A percentile compares a stretch with the other conserved stretches of the same genome.
Conservation (phyloP, 2,113 vertebrate genomes). For the Peromyscus leucopus region DNA sequence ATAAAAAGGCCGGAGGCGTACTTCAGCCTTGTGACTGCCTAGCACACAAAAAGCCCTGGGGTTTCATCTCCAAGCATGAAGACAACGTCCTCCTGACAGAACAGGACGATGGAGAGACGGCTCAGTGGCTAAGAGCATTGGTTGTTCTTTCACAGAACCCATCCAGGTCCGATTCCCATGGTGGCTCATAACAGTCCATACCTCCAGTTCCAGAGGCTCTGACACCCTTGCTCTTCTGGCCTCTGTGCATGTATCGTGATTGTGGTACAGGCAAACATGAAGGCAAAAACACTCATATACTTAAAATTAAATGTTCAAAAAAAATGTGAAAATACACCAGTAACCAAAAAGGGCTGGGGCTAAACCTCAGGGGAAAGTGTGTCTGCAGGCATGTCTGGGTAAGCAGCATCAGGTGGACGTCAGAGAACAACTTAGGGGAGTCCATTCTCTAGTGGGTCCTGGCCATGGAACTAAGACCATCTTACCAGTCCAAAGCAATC, state of each 20-base stretch:
- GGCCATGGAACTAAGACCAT: neutral
- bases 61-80: neutral
- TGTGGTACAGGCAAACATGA: too few relatives aligned
- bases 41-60: neutral
- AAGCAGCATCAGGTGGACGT: neutral
- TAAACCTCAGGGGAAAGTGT: too few relatives aligned
- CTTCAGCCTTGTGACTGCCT: neutral
- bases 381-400: neutral
- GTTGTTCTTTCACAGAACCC: too few relatives aligned
- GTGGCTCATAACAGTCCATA: neutral
- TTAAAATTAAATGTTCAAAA: neutral
- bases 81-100: neutral
- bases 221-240: neutral
- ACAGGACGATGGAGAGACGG: neutral
- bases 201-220: neutral
- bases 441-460: neutral
- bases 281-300: neutral
- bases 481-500: neutral
- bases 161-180: neutral
- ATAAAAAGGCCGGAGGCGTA: neutral
- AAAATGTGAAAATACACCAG: neutral
- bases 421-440: too few relatives aligned
- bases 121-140: neutral
- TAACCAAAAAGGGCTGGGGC: neutral
- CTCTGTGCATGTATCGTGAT: neutral